Conservation (phyloP, 2,888 invertebrate species). For the Tenthredo amoena region DNA sequence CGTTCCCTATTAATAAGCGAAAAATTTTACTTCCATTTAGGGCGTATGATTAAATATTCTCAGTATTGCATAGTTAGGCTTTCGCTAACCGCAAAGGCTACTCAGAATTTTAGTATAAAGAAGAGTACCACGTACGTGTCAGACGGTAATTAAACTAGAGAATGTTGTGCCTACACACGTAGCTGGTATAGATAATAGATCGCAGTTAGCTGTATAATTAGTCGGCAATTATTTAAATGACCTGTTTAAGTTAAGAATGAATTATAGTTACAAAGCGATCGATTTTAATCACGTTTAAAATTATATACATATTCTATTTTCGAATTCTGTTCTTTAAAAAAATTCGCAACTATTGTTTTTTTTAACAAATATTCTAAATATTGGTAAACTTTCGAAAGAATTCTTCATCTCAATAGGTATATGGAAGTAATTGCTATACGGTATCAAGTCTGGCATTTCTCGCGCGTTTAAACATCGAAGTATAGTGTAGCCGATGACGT, state of each 20-base stretch:
- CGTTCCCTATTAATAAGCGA: neutral
- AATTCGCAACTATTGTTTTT: too few species aligned
- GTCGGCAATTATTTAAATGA: neutral
- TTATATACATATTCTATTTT: neutral
- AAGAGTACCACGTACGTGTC: neutral
- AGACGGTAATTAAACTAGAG: neutral
- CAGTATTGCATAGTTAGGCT: neutral
- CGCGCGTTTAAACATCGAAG: conserved; percentile 6
- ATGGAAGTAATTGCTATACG: neutral
- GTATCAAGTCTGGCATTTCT: neutral
- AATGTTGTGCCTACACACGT: neutral
- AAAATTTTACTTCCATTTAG: neutral
- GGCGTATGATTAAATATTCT: neutral
- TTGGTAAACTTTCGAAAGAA: too few species aligned
- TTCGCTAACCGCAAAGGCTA: neutral
- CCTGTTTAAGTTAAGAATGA: neutral
- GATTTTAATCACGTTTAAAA: neutral
- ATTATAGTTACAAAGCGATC: neutral
- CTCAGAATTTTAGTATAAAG: neutral
- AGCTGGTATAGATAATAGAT: neutral
- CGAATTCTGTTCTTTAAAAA: too few species aligned
- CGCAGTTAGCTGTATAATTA: neutral
- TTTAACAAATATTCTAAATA: too few species aligned
- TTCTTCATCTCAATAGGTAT: neutral
- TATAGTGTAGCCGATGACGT: neutral